These are phyloP conservation scores for Creontiades dilutus DNA, from an alignment of 2,888 invertebrate species.

Conservation along the genomic window DNA sequence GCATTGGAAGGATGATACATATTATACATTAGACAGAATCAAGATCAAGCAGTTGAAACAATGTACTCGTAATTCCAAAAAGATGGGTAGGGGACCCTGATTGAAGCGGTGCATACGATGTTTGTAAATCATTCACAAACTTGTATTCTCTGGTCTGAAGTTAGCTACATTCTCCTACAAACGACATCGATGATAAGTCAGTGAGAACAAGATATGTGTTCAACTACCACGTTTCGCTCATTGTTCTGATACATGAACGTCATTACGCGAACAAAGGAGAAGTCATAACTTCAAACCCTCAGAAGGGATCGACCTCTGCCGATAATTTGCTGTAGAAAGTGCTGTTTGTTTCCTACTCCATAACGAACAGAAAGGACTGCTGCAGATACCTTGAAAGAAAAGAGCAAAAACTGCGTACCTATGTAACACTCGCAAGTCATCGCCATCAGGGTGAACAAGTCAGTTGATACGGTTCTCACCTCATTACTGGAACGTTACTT, in stretches of 20 bases:
- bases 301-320: neutral
- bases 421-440: neutral
- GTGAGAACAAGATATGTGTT: no score
- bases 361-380: slow-evolving; percentile 8
- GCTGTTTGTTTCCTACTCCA: neutral
- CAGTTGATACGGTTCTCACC: neutral
- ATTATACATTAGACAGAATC: no score
- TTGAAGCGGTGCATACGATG: no score
- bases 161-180: no score
- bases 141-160: no score
- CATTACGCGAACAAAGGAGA: neutral
- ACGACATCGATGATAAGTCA: no score
- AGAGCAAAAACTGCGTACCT: neutral
- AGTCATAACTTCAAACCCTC: neutral
- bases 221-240: neutral
- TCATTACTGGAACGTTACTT: neutral
- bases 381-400: neutral
- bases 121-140: no score
- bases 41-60: no score
- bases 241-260: neutral
- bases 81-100: no score
- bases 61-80: no score
- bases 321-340: neutral
- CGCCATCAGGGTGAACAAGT: neutral
- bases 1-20: no score